Evolutionary conservation across 1,140 invertebrate genomes (phyloP).

Genomic region (Lepidotrigona ventralis): DNA sequence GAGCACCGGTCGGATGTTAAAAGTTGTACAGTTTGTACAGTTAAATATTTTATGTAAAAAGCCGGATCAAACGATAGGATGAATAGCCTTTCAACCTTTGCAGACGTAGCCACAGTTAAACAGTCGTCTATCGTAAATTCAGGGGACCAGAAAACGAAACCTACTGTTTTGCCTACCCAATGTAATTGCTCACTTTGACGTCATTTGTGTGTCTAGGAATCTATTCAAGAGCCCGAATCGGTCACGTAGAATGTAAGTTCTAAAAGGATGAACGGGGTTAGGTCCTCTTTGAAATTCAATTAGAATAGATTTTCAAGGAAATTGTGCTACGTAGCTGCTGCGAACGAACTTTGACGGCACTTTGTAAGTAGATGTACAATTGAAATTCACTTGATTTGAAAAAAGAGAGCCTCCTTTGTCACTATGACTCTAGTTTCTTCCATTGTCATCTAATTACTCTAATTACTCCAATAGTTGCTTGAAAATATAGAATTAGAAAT

Average conservation of each 20-base stretch:
- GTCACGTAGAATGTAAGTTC: constrained; percentile 12
- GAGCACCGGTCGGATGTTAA: background rate
- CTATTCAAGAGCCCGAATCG: background rate
- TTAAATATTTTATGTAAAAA: background rate
- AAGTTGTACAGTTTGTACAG: background rate
- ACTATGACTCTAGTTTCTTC: too few species aligned
- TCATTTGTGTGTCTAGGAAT: background rate
- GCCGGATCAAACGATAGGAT: background rate
- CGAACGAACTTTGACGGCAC: background rate
- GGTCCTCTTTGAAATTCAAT: background rate
- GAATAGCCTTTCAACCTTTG: background rate
- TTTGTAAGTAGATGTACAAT: background rate
- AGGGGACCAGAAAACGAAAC: background rate
- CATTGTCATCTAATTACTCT: too few species aligned
- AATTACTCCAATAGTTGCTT: too few species aligned
- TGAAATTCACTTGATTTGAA: background rate
- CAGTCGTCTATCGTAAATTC: background rate
- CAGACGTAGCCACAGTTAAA: background rate
- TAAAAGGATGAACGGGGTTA: background rate
- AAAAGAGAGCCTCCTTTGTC: background rate
- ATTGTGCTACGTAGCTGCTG: too few species aligned
- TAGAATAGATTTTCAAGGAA: background rate
- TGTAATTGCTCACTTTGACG: background rate
- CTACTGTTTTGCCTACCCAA: background rate
- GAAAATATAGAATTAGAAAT: too few species aligned